Base-by-base conservation (phyloP, 92 coral and sea anemone species). In the Porites rus region DNA sequence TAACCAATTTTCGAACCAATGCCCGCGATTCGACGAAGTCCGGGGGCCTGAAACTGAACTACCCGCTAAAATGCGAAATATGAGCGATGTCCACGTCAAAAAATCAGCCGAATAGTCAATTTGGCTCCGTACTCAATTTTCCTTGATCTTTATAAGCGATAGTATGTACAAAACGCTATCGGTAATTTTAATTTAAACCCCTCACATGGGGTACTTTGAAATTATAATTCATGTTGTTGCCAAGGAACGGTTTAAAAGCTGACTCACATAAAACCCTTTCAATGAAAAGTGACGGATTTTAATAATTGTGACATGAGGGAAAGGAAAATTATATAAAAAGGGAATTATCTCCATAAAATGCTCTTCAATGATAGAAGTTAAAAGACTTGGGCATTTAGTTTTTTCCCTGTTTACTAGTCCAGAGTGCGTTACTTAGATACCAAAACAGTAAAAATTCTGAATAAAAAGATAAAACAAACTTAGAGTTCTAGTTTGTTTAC, bases 221-320 rank as follows among this genome's bases (percentile, higher is more conserved):
- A 63, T 38, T 50, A 63, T 63, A 46, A 78, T 78, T 78, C 50
- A 64, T n/a, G 11, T n/a, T 63, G 82, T 78, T 78, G 82, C 82
- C 51, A 43, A 12, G 82, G 65, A 78, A 78, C 82, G 53, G 14
- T 25, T 67, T 21, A 22, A 24, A 62, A 62, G 66, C 66, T 16
- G n/a, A 62, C n/a, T 62, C n/a, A 11, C 16, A 4, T 18, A 6
- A 67, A 24, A 67, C 72, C 28, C 72, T 67, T 46, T 14, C 2
- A 10, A 21, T 67, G 46, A 62, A 56, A 10, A 14, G 16, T 10
- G 61, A 38, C 46, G 7, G 46, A 38, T 38, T 38, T 38, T 38
- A 38, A 38, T 38, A 38, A 38, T 38, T 38, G 46, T 38, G 46
- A 38, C 46, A 38, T 4, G 46, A 38, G 46, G 6, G 63, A 59